A percentile compares a stretch with the other conserved stretches of the same genome.
phyloP scores from a whole-genome alignment of 2,888 invertebrate genomes.

The Cataglyphis albicans region DNA sequence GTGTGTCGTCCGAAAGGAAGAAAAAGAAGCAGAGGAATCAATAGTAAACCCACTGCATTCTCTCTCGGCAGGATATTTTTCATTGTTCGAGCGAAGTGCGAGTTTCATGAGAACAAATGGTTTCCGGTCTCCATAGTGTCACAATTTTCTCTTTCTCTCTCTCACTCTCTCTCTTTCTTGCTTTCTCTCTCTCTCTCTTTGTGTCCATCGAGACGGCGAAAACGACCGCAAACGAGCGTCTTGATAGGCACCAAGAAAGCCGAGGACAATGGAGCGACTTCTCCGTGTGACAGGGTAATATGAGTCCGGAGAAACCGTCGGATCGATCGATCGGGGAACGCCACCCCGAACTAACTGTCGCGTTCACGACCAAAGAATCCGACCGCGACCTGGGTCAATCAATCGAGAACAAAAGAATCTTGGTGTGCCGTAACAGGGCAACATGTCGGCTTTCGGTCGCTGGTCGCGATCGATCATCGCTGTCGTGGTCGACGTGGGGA shows the following conservation, averaged over 20 bases:
- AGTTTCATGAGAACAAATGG: not conserved
- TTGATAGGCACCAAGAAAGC: conserved; percentile 82
- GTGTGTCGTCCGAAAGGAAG: not conserved
- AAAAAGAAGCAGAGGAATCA: conserved; percentile 23
- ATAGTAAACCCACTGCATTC: not conserved
- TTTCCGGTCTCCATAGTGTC: not conserved
- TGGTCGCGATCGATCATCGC: conserved; percentile 62
- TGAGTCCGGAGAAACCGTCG: conserved; percentile 80
- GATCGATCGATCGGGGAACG: conserved; percentile 63
- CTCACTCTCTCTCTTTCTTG: not conserved
- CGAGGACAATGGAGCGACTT: conserved; percentile 85
- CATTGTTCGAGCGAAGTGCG: not conserved
- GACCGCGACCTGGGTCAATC: conserved; percentile 68
- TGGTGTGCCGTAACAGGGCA: conserved; percentile 83
- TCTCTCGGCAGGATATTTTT: not conserved
- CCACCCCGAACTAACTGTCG: conserved; percentile 54
- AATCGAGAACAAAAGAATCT: conserved; percentile 84
- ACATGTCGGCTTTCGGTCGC: conserved; percentile 66
- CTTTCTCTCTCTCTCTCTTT: not conserved
- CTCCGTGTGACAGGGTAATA: conserved; percentile 85
- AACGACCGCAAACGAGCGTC: conserved; percentile 65
- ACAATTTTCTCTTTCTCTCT: not conserved
- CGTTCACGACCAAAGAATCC: conserved; percentile 54
- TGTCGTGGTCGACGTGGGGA: conserved; percentile 48
- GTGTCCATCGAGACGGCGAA: not conserved